Percentiles rank a stretch among this genome's conserved stretches.
Evolutionary conservation across 35 echinoderm and acorn worm species (phyloP).

Genomic region (Chiridota heheva): DNA sequence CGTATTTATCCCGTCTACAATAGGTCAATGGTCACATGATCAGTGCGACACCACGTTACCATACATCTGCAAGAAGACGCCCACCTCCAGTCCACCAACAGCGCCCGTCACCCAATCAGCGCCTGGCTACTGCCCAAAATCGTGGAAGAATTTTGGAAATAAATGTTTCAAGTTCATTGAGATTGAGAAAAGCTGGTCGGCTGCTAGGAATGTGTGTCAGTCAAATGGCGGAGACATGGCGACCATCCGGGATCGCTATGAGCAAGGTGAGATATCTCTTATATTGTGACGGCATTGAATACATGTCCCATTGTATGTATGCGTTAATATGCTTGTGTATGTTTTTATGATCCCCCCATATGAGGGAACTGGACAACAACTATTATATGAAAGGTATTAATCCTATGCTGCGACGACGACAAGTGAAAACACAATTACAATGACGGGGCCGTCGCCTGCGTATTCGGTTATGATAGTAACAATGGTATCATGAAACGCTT

Average conservation of each 20-base stretch:
- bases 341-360: background rate
- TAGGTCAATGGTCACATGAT: constrained; percentile 50
- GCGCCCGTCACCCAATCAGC: constrained; percentile 26
- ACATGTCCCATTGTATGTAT: background rate
- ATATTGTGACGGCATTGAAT: background rate
- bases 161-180: constrained; percentile 60
- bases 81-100: constrained; percentile 2
- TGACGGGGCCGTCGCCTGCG: no score
- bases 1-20: no score
- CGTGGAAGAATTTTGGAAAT: constrained; percentile 51
- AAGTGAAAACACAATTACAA: no score
- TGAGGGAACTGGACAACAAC: background rate
- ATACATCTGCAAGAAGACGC: constrained; percentile 63
- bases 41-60: constrained; percentile 34
- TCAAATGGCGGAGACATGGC: constrained; percentile 47
- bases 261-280: constrained; percentile 44
- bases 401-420: no score
- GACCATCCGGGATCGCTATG: constrained; percentile 38
- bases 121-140: constrained; percentile 60
- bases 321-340: background rate
- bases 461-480: no score
- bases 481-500: no score
- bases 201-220: constrained; percentile 38
- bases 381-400: background rate
- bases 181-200: constrained; percentile 18